Evolutionary conservation across 2,113 vertebrate genomes (phyloP).

Genomic region (pig (Sus scrofa)): T2T-Sscrofa CM000825.6:47283001-47283500

Average conservation of each 20-base stretch:
- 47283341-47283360: not conserved
- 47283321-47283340: not conserved
- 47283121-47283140: rapidly evolving
- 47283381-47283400: not conserved
- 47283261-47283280: not conserved
- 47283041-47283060: not conserved
- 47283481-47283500: too few relatives aligned
- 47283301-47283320: not conserved
- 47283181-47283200: not conserved
- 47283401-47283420: not conserved
- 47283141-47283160: rapidly evolving
- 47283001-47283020: not conserved
- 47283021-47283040: not conserved
- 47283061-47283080: not conserved
- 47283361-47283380: not conserved
- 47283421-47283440: not conserved
- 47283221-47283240: rapidly evolving
- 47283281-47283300: not conserved
- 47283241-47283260: too few relatives aligned
- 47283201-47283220: rapidly evolving
- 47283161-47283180: not conserved
- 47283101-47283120: too few relatives aligned
- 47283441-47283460: not conserved
- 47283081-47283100: not conserved
- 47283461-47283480: not conserved